phyloP scores from a whole-genome alignment of 2,113 vertebrate species.

The Microcebus ravelobensis region DNA sequence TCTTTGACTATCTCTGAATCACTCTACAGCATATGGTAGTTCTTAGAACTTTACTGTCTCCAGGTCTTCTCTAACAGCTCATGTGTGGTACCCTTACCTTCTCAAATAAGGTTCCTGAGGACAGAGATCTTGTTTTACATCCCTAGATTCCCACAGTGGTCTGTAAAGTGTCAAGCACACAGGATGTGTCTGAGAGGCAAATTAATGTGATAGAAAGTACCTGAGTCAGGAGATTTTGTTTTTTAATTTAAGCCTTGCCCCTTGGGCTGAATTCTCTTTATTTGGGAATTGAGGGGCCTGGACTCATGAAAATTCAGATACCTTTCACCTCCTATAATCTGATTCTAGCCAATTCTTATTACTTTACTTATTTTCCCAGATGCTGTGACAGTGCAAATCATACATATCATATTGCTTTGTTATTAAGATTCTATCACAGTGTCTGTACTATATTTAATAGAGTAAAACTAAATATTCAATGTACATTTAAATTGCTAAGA shows the following conservation, averaged over 20 bases:
- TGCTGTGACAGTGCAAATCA: neutral
- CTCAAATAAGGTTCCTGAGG: neutral
- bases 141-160: neutral
- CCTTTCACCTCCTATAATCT: neutral
- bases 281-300: neutral
- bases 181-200: neutral
- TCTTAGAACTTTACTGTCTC: neutral
- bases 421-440: neutral
- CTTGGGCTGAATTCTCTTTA: neutral
- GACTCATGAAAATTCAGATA: neutral
- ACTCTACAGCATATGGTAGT: neutral
- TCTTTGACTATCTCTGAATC: neutral
- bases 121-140: neutral
- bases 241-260: constrained; percentile 9
- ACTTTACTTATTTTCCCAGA: constrained; percentile 5
- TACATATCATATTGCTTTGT: neutral
- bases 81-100: neutral
- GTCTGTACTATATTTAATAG: neutral
- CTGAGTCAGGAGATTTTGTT: neutral
- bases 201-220: neutral
- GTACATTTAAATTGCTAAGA: neutral
- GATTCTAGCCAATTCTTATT: neutral
- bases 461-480: neutral
- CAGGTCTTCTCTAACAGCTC: neutral
- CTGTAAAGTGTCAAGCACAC: neutral